Conservation (phyloP, 2,888 invertebrate genomes). For the Toxonevra muliebris region DNA sequence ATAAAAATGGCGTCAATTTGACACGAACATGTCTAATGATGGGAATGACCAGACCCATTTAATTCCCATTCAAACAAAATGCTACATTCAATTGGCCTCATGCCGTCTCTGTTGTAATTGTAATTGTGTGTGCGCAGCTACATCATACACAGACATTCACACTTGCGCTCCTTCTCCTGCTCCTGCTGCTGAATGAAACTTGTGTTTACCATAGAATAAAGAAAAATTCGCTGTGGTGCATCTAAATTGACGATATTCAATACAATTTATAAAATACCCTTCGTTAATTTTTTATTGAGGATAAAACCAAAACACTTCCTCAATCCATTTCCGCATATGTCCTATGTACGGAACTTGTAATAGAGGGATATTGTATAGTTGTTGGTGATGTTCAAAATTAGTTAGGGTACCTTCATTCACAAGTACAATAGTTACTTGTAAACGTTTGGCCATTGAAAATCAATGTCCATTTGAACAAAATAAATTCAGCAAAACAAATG, state of each 20-base stretch:
- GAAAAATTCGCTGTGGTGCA: not conserved
- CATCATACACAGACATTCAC: slow-evolving; percentile 34
- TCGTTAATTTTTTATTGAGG: too few species aligned
- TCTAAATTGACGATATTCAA: too few species aligned
- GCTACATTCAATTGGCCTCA: slow-evolving; percentile 41
- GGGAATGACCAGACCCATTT: slow-evolving; percentile 56
- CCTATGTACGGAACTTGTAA: not conserved
- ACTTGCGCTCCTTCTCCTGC: slow-evolving; percentile 37
- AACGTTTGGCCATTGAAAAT: slow-evolving; percentile 1
- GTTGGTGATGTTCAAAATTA: not conserved
- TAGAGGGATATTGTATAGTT: not conserved
- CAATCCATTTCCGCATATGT: not conserved
- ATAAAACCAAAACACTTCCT: too few species aligned
- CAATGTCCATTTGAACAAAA: slow-evolving; percentile 1
- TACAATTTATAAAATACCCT: too few species aligned
- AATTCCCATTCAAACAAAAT: not conserved
- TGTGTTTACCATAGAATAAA: slow-evolving; percentile 21
- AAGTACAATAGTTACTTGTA: not conserved
- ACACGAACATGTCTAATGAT: slow-evolving; percentile 62
- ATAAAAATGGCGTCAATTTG: slow-evolving; percentile 58
- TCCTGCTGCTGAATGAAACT: slow-evolving; percentile 16
- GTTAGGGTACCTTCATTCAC: not conserved
- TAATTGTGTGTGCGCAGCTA: slow-evolving; percentile 17
- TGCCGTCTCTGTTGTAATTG: slow-evolving; percentile 45
- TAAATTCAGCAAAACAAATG: not conserved